Evolutionary conservation across 1,140 invertebrate species (phyloP).

Genomic region (Cherax quadricarinatus): DNA sequence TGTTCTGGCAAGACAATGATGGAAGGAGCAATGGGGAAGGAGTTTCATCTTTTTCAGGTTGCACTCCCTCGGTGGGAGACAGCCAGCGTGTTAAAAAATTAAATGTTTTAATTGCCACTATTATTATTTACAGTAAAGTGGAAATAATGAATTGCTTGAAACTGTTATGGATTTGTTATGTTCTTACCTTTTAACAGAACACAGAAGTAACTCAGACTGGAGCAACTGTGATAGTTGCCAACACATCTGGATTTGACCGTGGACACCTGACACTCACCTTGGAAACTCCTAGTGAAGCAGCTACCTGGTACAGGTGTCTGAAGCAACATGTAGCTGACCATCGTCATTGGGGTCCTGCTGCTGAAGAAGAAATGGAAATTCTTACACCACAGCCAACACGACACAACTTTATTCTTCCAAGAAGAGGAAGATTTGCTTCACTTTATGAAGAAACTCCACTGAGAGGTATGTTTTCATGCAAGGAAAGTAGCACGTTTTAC

Average conservation of each 20-base stretch:
- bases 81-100: too few species aligned
- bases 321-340: conserved; percentile 79
- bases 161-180: too few species aligned
- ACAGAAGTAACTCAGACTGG: conserved; percentile 73
- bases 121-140: too few species aligned
- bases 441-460: conserved; percentile 82
- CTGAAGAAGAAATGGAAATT: conserved; percentile 81
- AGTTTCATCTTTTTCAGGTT: too few species aligned
- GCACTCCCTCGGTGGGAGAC: too few species aligned
- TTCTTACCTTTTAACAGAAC: conserved; percentile 8
- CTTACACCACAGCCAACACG: conserved; percentile 78
- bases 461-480: conserved; percentile 76
- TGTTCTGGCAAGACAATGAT: too few species aligned
- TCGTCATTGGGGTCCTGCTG: conserved; percentile 81
- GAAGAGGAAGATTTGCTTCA: conserved; percentile 79
- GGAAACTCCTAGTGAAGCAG: conserved; percentile 36
- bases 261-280: conserved; percentile 60
- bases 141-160: too few species aligned
- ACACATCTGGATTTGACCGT: conserved; percentile 56
- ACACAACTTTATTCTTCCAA: conserved; percentile 77
- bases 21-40: too few species aligned
- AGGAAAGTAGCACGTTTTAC: too few species aligned
- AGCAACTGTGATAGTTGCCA: conserved; percentile 75
- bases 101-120: too few species aligned
- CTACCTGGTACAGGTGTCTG: conserved; percentile 73